A percentile compares a stretch with the other conserved stretches of the same genome.
These are phyloP conservation scores for Rhimphoctona megacephalus DNA, from an alignment of 2,888 invertebrate genomes.

Conservation along the genomic window DNA sequence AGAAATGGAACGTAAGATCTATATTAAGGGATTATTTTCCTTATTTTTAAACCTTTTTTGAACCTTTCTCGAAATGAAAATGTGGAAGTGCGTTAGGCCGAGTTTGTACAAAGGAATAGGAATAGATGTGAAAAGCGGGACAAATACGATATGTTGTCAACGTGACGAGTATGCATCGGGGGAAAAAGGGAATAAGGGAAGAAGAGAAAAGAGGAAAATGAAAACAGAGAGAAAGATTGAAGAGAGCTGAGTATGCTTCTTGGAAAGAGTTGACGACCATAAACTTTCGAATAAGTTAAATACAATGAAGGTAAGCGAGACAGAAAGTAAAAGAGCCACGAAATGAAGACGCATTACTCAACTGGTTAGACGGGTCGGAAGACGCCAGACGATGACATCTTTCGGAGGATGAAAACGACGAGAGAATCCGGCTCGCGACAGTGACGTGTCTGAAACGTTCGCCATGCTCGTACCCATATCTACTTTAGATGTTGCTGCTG, in stretches of 20 bases:
- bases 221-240: conserved; percentile 19
- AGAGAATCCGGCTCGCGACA: conserved; percentile 55
- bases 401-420: conserved; percentile 59
- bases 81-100: background rate
- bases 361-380: conserved; percentile 67
- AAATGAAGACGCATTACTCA: conserved; percentile 79
- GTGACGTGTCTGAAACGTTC: conserved; percentile 57
- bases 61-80: background rate
- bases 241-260: conserved; percentile 73
- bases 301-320: conserved; percentile 66
- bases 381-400: conserved; percentile 66
- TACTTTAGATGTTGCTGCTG: conserved; percentile 51
- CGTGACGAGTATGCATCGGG: conserved; percentile 19
- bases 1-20: background rate
- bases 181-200: background rate
- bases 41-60: background rate
- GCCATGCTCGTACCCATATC: conserved; percentile 16
- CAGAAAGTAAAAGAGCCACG: conserved; percentile 62
- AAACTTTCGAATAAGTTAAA: conserved; percentile 83
- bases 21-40: background rate
- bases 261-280: conserved; percentile 79
- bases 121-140: background rate
- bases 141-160: conserved; percentile 42
- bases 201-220: background rate
- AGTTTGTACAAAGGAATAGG: background rate